These are phyloP conservation scores for Acanthis flammea DNA, from an alignment of 2,797 vertebrate genomes.

Conservation along the genomic window DNA sequence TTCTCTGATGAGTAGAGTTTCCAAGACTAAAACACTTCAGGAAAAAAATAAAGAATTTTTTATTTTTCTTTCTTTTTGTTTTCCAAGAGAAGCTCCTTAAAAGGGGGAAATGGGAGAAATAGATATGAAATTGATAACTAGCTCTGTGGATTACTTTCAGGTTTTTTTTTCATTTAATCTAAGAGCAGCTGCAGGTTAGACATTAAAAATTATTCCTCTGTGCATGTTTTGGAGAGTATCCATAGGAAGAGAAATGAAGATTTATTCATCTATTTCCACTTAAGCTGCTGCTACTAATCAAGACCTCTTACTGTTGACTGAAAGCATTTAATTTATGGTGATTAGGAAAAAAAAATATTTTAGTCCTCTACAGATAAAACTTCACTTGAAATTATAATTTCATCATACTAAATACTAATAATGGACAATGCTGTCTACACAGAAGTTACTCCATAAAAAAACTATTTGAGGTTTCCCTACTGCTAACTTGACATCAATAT, in stretches of 20 bases:
- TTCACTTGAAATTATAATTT: background rate
- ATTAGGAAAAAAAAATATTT: background rate
- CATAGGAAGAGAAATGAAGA: background rate
- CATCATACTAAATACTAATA: background rate
- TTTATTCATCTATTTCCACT: background rate
- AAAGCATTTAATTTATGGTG: background rate
- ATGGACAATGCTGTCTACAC: background rate
- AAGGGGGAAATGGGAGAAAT: background rate
- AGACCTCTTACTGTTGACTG: background rate
- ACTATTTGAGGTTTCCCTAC: background rate
- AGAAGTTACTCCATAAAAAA: background rate
- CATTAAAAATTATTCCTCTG: background rate
- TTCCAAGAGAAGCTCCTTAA: background rate
- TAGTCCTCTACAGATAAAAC: background rate
- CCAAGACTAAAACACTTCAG: background rate
- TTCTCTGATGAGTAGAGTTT: background rate
- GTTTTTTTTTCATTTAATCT: background rate
- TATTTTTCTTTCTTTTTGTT: background rate
- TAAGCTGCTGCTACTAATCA: background rate
- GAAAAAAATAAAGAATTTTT: background rate
- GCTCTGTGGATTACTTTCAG: background rate
- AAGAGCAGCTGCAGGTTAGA: background rate
- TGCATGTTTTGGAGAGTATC: background rate
- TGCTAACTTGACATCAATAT: background rate
- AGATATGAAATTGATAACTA: background rate